A percentile compares a stretch with the other conserved stretches of the same genome.
Evolutionary conservation across 2,797 vertebrate species (phyloP).

Genomic region (Platyrinchus mystaceus): DNA sequence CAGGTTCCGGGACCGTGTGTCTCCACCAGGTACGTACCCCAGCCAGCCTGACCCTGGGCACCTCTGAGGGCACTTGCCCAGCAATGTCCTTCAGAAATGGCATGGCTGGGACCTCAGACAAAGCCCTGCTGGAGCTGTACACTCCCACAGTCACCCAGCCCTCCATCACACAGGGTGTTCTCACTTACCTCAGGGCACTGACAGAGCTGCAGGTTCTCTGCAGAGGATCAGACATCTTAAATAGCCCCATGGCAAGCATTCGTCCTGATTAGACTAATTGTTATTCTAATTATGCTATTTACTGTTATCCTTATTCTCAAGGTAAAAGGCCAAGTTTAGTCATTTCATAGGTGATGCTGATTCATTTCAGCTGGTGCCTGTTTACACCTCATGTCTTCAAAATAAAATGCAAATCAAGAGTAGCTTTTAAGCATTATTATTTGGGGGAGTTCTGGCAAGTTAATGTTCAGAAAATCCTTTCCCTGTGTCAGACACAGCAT

Average conservation of each 20-base stretch:
- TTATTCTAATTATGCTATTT: background rate
- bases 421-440: background rate
- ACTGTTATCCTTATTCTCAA: background rate
- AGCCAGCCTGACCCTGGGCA: background rate
- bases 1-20: constrained; percentile 90
- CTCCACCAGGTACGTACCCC: constrained; percentile 87
- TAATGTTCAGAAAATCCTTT: background rate
- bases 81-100: background rate
- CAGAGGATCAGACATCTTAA: background rate
- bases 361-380: background rate
- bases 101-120: background rate
- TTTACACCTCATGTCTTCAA: background rate
- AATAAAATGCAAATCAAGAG: background rate
- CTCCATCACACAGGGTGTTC: background rate
- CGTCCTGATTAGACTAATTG: background rate
- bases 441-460: background rate
- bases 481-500: background rate
- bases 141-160: background rate
- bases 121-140: background rate
- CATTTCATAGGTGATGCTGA: background rate
- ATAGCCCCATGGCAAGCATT: background rate
- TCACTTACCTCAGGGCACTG: background rate
- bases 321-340: background rate
- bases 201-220: background rate
- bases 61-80: background rate